Conservation (phyloP, 1,140 invertebrate genomes). For the Pteromalus puparum region DNA sequence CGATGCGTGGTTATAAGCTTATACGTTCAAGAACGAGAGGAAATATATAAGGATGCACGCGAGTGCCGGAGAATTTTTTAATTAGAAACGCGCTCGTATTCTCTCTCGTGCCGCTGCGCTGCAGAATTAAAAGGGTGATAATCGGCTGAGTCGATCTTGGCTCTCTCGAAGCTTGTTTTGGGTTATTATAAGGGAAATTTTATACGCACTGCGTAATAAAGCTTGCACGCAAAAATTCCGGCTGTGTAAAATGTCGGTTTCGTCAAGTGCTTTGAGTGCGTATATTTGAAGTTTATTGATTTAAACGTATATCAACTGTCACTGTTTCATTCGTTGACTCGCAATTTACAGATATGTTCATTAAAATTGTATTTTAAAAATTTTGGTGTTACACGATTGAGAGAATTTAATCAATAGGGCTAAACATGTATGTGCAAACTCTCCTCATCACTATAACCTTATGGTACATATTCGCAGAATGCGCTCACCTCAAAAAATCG, state of each 20-base stretch:
- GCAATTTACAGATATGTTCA: too few species aligned
- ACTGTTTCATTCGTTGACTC: too few species aligned
- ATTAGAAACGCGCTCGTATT: slow-evolving; percentile 24
- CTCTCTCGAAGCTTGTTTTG: neutral
- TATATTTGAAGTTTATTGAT: slow-evolving; percentile 4
- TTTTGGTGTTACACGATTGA: too few species aligned
- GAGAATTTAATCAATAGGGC: too few species aligned
- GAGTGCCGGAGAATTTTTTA: slow-evolving; percentile 18
- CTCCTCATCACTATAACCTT: too few species aligned
- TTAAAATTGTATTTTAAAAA: too few species aligned
- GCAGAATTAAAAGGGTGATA: slow-evolving; percentile 28
- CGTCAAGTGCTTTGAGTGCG: neutral
- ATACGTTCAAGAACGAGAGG: neutral
- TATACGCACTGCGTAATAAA: slow-evolving; percentile 21
- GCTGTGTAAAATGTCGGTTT: neutral
- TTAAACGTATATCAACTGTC: neutral
- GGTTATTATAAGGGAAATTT: slow-evolving; percentile 25
- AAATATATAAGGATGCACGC: neutral
- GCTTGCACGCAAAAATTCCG: slow-evolving; percentile 24
- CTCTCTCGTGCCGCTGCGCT: neutral
- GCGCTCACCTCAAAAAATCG: too few species aligned
- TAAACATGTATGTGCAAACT: too few species aligned
- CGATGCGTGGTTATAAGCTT: neutral
- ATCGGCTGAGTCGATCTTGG: slow-evolving; percentile 23
- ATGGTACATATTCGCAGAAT: too few species aligned